A percentile compares a stretch with the other conserved stretches of the same genome.
phyloP scores from a whole-genome alignment of 2,113 vertebrate species.

The Solea senegalensis region DNA sequence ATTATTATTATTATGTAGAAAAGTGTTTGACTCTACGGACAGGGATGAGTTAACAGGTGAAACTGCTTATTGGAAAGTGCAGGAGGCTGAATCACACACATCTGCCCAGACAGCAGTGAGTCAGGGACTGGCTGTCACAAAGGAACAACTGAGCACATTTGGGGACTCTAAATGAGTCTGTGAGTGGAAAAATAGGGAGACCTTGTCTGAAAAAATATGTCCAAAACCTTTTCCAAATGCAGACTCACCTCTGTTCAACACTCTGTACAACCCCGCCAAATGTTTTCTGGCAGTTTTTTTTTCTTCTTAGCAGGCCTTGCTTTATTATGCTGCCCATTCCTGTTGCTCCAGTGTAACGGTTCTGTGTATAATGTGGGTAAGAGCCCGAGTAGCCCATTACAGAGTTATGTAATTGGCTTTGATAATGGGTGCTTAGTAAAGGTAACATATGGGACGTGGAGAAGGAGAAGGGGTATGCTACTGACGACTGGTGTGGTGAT shows the following conservation, averaged over 20 bases:
- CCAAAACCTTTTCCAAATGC: constrained; percentile 22
- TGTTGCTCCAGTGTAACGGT: constrained; percentile 30
- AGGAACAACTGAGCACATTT: constrained; percentile 66
- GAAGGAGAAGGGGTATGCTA: constrained; percentile 65
- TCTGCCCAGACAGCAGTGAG: constrained; percentile 64
- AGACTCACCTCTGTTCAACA: constrained; percentile 64
- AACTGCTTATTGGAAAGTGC: constrained; percentile 72
- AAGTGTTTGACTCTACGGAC: constrained; percentile 11
- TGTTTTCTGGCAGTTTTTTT: constrained; percentile 29
- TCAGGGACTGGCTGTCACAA: constrained; percentile 56
- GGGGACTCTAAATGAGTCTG: constrained; percentile 50
- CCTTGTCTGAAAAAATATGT: constrained; percentile 45
- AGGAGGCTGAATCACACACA: constrained; percentile 46
- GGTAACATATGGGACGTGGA: constrained; percentile 57
- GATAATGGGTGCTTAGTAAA: constrained; percentile 56
- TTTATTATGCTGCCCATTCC: constrained; percentile 53
- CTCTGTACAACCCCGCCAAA: constrained; percentile 22
- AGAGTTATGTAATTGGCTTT: constrained; percentile 43
- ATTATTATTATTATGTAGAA: not conserved
- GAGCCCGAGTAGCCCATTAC: constrained; percentile 52
- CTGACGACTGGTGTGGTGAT: constrained; percentile 47
- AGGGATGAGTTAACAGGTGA: constrained; percentile 64
- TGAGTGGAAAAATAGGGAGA: constrained; percentile 52
- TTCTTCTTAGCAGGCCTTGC: constrained; percentile 60
- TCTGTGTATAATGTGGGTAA: constrained; percentile 56